These are phyloP conservation scores for Garra rufa DNA, from an alignment of 2,113 vertebrate genomes.

Conservation along the genomic window DNA sequence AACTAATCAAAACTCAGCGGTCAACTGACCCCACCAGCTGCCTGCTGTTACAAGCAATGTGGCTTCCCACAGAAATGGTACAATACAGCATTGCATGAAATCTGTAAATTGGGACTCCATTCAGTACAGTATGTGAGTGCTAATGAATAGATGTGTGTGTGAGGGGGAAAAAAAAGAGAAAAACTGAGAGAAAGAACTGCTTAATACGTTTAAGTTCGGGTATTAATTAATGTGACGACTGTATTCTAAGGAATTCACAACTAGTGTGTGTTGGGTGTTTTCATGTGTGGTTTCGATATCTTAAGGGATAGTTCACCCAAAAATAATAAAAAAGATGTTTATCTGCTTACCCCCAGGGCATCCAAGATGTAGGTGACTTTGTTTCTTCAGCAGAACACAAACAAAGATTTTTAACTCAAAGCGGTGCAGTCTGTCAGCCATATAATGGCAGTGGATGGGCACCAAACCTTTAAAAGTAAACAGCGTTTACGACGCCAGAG, in stretches of 20 bases:
- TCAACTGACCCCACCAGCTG: not conserved
- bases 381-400: too few species aligned
- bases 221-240: too few species aligned
- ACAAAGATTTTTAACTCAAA: too few species aligned
- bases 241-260: too few species aligned
- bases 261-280: not conserved
- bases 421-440: too few species aligned
- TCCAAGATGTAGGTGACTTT: too few species aligned
- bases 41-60: slow-evolving; percentile 18
- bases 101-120: not conserved
- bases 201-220: too few species aligned
- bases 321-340: too few species aligned
- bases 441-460: too few species aligned
- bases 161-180: not conserved
- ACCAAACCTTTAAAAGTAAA: too few species aligned
- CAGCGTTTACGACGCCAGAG: too few species aligned
- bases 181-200: not conserved
- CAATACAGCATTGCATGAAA: not conserved
- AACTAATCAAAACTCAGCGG: slow-evolving; percentile 26
- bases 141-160: not conserved
- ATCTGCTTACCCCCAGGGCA: too few species aligned
- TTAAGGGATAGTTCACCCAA: not conserved
- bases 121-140: slow-evolving; percentile 8
- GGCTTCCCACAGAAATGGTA: slow-evolving; percentile 18
- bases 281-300: not conserved